A percentile compares a stretch with the other conserved stretches of the same genome.
phyloP scores from a whole-genome alignment of 2,888 invertebrate species.

The Phortica okadai region DNA sequence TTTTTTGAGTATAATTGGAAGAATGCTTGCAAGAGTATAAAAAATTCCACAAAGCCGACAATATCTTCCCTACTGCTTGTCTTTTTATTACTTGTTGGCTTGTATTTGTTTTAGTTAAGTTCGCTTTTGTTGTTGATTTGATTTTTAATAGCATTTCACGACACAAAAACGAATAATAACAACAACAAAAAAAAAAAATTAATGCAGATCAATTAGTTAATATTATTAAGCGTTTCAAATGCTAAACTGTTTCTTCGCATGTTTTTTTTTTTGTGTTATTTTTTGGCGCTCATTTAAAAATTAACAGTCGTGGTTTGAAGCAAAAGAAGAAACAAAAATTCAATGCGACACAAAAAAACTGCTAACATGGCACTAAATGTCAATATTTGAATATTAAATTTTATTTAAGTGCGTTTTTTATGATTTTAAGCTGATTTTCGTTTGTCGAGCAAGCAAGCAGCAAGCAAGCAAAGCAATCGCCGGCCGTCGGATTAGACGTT shows the following conservation, averaged over 20 bases:
- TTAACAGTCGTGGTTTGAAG: slow-evolving; percentile 3
- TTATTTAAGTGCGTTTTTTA: slow-evolving; percentile 72
- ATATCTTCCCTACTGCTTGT: too few species aligned
- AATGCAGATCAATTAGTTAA: slow-evolving; percentile 72
- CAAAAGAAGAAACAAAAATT: slow-evolving; percentile 23
- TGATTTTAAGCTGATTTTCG: slow-evolving; percentile 69
- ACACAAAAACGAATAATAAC: slow-evolving; percentile 3
- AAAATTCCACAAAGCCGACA: too few species aligned
- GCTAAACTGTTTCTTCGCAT: slow-evolving; percentile 40
- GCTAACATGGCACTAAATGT: slow-evolving; percentile 72
- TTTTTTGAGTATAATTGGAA: too few species aligned
- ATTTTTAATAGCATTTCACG: not conserved
- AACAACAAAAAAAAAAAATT: slow-evolving; percentile 59
- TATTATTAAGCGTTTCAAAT: slow-evolving; percentile 65
- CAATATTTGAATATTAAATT: slow-evolving; percentile 72
- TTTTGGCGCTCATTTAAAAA: not conserved
- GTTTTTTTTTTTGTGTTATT: slow-evolving; percentile 12
- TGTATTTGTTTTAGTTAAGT: not conserved
- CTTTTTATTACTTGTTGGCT: too few species aligned
- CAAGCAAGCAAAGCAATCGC: not conserved
- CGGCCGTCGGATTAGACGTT: too few species aligned
- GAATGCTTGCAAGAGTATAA: too few species aligned
- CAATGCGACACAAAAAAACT: slow-evolving; percentile 47
- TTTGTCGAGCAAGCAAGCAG: slow-evolving; percentile 34
- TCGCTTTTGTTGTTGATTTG: not conserved